phyloP scores from a whole-genome alignment of 2,888 invertebrate species.

The Merodon equestris region DNA sequence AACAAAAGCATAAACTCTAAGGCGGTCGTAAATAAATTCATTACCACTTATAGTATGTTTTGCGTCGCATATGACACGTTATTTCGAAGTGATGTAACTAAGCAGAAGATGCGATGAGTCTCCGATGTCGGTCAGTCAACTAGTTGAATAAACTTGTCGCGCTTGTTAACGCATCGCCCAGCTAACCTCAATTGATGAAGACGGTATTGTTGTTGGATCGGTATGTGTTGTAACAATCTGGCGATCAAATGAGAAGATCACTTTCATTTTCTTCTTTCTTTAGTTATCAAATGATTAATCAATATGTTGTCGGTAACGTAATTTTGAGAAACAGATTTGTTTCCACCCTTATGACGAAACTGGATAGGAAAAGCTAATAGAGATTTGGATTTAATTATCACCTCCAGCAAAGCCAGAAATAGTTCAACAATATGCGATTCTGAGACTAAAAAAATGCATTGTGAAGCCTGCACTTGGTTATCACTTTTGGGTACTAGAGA shows the following conservation, averaged over 20 bases:
- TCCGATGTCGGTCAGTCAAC: constrained; percentile 12
- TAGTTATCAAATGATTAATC: constrained; percentile 22
- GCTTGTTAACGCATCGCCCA: constrained; percentile 32
- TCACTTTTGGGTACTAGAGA: no score
- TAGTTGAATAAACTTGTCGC: constrained; percentile 51
- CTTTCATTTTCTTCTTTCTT: constrained; percentile 37
- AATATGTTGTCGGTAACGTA: not conserved
- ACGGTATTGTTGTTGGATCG: constrained; percentile 38
- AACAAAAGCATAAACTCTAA: constrained; percentile 20
- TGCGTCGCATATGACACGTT: not conserved
- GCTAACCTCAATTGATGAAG: constrained; percentile 64
- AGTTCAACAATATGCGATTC: no score
- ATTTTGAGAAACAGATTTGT: no score
- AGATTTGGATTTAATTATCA: no score
- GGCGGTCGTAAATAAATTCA: constrained; percentile 47
- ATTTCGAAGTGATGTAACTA: constrained; percentile 30
- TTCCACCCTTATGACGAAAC: no score
- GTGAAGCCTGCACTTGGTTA: no score
- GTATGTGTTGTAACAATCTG: constrained; percentile 28
- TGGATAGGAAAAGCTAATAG: no score
- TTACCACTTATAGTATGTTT: constrained; percentile 25
- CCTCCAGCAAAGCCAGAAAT: no score
- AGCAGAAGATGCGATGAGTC: constrained; percentile 20
- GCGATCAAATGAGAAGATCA: constrained; percentile 11
- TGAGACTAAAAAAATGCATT: no score